These are phyloP conservation scores for Drosophila neocordata DNA, from an alignment of 1,140 invertebrate genomes.

Conservation along the genomic window DNA sequence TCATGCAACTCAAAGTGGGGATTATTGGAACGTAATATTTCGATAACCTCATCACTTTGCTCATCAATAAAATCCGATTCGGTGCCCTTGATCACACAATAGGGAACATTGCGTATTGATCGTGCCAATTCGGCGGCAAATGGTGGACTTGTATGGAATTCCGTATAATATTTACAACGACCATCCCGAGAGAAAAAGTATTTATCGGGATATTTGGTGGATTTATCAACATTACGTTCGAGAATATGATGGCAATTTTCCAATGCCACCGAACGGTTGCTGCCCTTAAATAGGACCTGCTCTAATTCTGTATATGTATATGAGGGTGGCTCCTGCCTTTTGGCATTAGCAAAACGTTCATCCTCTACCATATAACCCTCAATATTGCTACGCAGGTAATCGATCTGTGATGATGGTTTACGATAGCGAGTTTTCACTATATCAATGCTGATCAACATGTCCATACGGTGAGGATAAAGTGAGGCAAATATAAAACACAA, in stretches of 20 bases:
- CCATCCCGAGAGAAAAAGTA: constrained; percentile 86
- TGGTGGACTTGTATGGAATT: constrained; percentile 62
- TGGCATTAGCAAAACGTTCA: constrained; percentile 64
- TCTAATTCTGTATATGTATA: constrained; percentile 86
- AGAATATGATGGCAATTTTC: constrained; percentile 85
- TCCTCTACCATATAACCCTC: constrained; percentile 76
- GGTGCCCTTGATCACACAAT: constrained; percentile 75
- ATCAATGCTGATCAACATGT: constrained; percentile 87
- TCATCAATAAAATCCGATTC: constrained; percentile 68
- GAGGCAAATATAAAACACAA: constrained; percentile 85
- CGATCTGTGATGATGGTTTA: constrained; percentile 57
- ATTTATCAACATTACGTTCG: constrained; percentile 84
- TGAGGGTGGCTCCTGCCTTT: constrained; percentile 84
- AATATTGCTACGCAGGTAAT: constrained; percentile 70
- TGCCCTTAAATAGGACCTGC: constrained; percentile 84
- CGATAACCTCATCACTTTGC: constrained; percentile 83
- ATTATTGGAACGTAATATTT: constrained; percentile 84
- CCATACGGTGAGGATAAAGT: constrained; percentile 85
- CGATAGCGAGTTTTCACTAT: constrained; percentile 84
- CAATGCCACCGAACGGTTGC: constrained; percentile 83
- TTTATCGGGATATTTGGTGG: constrained; percentile 84
- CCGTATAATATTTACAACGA: constrained; percentile 83
- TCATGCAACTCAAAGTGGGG: constrained; percentile 86
- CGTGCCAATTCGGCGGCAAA: constrained; percentile 67
- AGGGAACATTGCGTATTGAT: constrained; percentile 70